Conservation (phyloP, 2,888 invertebrate species). For the Hemistola chrysoprasaria region DNA sequence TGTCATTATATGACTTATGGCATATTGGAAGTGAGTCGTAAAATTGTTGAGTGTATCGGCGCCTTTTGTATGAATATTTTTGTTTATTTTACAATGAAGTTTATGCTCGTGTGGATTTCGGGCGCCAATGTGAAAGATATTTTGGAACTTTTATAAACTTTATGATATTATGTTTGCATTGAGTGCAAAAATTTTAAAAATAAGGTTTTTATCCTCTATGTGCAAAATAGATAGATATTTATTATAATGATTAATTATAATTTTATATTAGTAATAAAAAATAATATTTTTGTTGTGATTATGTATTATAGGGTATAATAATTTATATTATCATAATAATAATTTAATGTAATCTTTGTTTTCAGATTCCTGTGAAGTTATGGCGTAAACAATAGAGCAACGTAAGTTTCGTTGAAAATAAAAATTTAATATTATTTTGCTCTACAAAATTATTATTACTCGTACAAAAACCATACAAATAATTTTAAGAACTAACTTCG, state of each 20-base stretch:
- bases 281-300: too few relatives aligned
- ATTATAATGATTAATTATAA: too few relatives aligned
- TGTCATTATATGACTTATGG: constrained; percentile 60
- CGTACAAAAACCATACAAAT: too few relatives aligned
- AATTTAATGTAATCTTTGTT: constrained; percentile 31
- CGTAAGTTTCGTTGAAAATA: constrained; percentile 45
- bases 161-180: neutral
- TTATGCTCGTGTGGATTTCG: constrained; percentile 10
- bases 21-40: constrained; percentile 48
- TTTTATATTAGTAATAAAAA: too few relatives aligned
- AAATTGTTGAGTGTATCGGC: constrained; percentile 32
- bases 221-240: too few relatives aligned
- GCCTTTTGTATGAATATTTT: constrained; percentile 35
- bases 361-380: constrained; percentile 52
- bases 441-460: too few relatives aligned
- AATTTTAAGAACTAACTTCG: too few relatives aligned
- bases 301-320: too few relatives aligned
- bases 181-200: too few relatives aligned
- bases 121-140: constrained; percentile 12
- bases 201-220: too few relatives aligned
- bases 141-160: too few relatives aligned
- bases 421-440: too few relatives aligned
- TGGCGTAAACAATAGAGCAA: constrained; percentile 50
- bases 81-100: constrained; percentile 24
- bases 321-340: neutral